Percentiles rank a stretch among this genome's conserved stretches.
phyloP scores from a whole-genome alignment of 2,113 vertebrate genomes.

The Cryptotis parvus region DNA sequence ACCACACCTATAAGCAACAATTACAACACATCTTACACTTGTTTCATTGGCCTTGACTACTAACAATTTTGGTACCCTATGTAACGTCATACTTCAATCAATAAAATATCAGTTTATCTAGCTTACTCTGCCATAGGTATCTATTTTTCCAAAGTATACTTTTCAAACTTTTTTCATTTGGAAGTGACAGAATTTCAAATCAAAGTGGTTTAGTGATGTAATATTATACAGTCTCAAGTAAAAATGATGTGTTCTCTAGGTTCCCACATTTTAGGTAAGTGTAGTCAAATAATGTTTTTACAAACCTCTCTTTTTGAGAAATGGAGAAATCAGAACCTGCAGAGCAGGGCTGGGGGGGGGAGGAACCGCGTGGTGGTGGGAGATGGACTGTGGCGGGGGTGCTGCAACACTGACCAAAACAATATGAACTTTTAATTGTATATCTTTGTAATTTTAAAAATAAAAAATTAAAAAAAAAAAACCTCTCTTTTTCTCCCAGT shows the following conservation, averaged over 20 bases:
- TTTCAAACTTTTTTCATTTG: not conserved
- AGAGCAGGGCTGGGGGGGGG: no score
- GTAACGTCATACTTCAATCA: not conserved
- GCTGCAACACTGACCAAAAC: no score
- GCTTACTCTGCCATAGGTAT: not conserved
- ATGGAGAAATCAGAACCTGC: no score
- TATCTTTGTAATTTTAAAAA: no score
- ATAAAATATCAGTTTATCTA: not conserved
- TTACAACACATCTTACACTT: not conserved
- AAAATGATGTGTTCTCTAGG: not conserved
- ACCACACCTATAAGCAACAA: not conserved
- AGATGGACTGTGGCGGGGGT: no score
- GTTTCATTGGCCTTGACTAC: not conserved
- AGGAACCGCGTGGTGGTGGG: no score
- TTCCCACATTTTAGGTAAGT: not conserved
- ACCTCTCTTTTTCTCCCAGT: not conserved
- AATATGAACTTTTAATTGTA: no score
- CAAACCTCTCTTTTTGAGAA: not conserved
- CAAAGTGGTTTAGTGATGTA: not conserved
- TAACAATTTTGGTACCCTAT: not conserved
- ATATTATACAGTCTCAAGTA: not conserved
- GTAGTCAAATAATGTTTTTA: not conserved
- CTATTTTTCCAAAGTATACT: slow-evolving; percentile 5
- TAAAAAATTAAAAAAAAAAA: no score
- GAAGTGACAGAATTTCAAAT: not conserved